Conservation (phyloP, 2,113 vertebrate species). For the Corythaeola cristata region DNA sequence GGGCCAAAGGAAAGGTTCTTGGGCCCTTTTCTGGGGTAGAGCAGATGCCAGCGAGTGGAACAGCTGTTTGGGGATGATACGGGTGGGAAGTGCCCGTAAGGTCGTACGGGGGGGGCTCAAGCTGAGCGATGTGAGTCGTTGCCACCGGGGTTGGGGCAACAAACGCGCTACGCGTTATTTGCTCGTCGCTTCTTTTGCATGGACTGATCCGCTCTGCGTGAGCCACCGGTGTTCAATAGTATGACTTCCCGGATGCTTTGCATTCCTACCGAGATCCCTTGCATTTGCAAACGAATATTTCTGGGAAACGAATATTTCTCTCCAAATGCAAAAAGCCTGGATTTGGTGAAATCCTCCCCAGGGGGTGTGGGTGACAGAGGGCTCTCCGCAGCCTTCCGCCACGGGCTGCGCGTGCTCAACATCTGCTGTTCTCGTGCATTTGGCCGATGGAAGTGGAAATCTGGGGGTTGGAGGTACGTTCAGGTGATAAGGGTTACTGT, state of each 20-base stretch:
- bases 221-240: fast-evolving
- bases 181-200: neutral
- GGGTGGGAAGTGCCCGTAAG: neutral
- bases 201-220: neutral
- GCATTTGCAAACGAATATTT: fast-evolving
- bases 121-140: fast-evolving
- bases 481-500: neutral
- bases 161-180: neutral
- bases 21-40: neutral
- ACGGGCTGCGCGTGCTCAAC: fast-evolving
- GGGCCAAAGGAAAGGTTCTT: neutral
- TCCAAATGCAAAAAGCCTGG: neutral
- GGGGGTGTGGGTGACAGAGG: neutral
- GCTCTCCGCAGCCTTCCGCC: neutral
- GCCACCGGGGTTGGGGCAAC: neutral
- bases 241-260: neutral
- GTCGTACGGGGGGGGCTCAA: fast-evolving
- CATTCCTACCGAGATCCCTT: neutral
- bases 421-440: fast-evolving
- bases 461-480: neutral
- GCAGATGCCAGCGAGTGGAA: neutral
- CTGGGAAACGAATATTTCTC: neutral
- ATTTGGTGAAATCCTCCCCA: neutral
- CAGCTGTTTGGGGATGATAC: fast-evolving
- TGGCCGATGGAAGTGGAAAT: fast-evolving